Conservation (phyloP, 2,797 vertebrate genomes). For the Tokudaia muenninki region DNA sequence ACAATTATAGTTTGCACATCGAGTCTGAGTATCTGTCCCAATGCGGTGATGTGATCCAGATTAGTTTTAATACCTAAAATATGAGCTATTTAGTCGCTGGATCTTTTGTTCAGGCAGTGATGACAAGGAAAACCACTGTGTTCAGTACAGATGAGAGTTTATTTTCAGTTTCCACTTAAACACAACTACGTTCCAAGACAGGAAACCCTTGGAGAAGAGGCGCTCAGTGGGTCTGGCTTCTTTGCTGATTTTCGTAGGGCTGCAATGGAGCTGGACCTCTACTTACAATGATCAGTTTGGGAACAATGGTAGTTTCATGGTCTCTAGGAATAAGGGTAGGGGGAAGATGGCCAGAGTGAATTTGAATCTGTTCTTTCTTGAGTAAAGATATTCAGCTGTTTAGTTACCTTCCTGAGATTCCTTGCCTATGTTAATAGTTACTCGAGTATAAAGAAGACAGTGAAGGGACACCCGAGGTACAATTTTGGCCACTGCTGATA, state of each 20-base stretch:
- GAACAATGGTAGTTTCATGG: not conserved
- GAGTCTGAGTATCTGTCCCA: conserved; percentile 22
- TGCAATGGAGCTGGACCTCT: not conserved
- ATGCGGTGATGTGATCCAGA: not conserved
- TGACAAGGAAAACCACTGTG: not conserved
- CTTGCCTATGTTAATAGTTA: conserved; percentile 1
- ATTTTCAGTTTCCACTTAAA: not conserved
- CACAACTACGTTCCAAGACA: not conserved
- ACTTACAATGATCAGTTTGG: not conserved
- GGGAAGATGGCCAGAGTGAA: not conserved
- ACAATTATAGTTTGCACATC: not conserved
- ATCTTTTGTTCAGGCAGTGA: not conserved
- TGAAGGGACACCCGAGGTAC: not conserved
- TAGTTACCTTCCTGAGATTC: conserved; percentile 28
- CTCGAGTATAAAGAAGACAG: conserved; percentile 30
- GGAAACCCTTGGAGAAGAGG: not conserved
- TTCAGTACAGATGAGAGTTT: not conserved
- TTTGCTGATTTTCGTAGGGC: not conserved
- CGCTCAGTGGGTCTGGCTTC: not conserved
- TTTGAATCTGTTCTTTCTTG: not conserved
- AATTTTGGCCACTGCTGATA: not conserved
- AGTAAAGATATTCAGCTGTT: not conserved
- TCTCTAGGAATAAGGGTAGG: not conserved
- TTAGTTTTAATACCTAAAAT: not conserved
- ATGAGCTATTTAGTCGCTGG: not conserved